phyloP scores from a whole-genome alignment of 2,888 invertebrate genomes.

The Sphaerophoria rueppellii region DNA sequence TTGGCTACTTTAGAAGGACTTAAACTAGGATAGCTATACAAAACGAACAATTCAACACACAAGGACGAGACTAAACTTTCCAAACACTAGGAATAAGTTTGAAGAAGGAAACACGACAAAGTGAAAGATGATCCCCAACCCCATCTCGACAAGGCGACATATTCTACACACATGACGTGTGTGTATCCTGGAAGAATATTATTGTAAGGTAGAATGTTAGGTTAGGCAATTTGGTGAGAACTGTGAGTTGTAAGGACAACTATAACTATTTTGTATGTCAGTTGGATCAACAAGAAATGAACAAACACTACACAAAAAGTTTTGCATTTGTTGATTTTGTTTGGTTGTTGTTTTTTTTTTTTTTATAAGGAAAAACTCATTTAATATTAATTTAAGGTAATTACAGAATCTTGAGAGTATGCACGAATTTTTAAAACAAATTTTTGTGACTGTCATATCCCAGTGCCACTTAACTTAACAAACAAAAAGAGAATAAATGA shows the following conservation, averaged over 20 bases:
- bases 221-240: constrained; percentile 8
- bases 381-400: too few relatives aligned
- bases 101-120: background rate
- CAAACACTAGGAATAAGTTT: constrained; percentile 2
- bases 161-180: background rate
- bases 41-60: background rate
- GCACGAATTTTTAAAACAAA: too few relatives aligned
- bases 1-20: constrained; percentile 28
- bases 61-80: constrained; percentile 13
- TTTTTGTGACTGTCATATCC: too few relatives aligned
- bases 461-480: too few relatives aligned
- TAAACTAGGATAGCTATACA: background rate
- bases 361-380: background rate
- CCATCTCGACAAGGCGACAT: too few relatives aligned
- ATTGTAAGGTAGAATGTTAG: background rate
- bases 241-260: constrained; percentile 3
- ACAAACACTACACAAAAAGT: constrained; percentile 9
- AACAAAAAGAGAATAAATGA: too few relatives aligned
- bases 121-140: constrained; percentile 17
- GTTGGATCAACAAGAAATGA: constrained; percentile 20
- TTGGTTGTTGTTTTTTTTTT: background rate
- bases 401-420: too few relatives aligned
- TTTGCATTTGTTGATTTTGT: background rate
- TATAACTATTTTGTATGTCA: constrained; percentile 10
- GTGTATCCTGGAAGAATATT: constrained; percentile 8